Evolutionary conservation across 2,113 vertebrate species (phyloP).

Genomic region (Asarcornis scutulata): DNA sequence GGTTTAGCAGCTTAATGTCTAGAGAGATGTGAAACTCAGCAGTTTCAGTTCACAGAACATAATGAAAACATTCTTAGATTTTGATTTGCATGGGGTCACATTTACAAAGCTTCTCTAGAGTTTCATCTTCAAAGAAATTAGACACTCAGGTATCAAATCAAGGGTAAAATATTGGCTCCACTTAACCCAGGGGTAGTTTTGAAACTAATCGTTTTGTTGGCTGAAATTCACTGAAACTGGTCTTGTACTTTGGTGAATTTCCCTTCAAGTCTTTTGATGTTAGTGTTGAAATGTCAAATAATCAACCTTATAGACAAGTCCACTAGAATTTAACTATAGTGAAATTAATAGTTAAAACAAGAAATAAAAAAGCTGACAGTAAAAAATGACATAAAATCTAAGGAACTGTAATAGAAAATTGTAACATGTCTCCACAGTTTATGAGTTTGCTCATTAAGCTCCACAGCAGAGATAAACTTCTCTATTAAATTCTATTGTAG

Average conservation of each 20-base stretch:
- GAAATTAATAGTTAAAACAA: constrained; percentile 39
- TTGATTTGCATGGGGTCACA: constrained; percentile 61
- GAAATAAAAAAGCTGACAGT: constrained; percentile 17
- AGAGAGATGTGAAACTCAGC: constrained; percentile 64
- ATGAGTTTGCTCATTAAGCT: constrained; percentile 46
- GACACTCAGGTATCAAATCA: neutral
- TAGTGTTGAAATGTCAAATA: constrained; percentile 28
- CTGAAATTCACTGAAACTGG: constrained; percentile 24
- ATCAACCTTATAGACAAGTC: neutral
- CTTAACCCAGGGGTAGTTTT: neutral
- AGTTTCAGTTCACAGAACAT: constrained; percentile 51
- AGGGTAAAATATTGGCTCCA: neutral
- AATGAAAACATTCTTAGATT: constrained; percentile 51
- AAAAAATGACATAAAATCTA: constrained; percentile 42
- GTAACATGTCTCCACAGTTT: constrained; percentile 1
- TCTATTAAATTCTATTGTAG: constrained; percentile 30
- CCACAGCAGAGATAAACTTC: constrained; percentile 32
- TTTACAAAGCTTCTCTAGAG: constrained; percentile 11
- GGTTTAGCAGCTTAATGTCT: neutral
- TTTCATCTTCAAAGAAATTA: constrained; percentile 43
- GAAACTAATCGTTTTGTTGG: constrained; percentile 1
- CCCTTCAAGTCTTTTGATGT: neutral
- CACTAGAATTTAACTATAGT: neutral
- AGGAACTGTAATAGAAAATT: constrained; percentile 16
- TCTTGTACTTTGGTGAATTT: neutral